Base-by-base conservation (phyloP, 1,140 invertebrate species). In the Parapsyche elsis region DNA sequence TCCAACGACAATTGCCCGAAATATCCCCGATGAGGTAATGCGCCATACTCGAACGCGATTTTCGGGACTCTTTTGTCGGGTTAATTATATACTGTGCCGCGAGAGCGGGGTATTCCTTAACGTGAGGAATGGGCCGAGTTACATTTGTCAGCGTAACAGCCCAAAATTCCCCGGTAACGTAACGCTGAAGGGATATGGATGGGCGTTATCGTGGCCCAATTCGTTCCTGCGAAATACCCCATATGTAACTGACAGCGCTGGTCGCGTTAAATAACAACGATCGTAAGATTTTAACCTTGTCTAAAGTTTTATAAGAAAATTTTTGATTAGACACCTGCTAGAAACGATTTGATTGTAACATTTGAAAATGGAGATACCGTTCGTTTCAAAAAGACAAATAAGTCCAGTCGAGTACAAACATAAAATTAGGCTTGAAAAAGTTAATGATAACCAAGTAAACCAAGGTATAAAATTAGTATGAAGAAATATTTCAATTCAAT, bases 1-100 rank as follows among this genome's bases (percentile, higher is more conserved):
- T 44, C 23, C 76, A n/a, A 77, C 79, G 74, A 59, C 78, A 79
- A 83, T 82, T 78, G 71, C 23, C 75, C 12, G 76, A 45, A 76
- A 71, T 82, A 75, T 70, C 57, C 12, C 71, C 49, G 81, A 79
- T 83, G 81, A 83, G 81, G 76, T 83, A 83, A 83, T 76, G 71
- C 30, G 21, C 45, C 38, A n/a, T 24, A 21, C 19, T 23, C 16
- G n/a, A 23, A 23, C n/a, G 19, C 23, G 23, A 30, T 38, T 38
- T 38, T 38, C 30, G 30, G 30, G 30, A 38, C 30, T 67, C 64
- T 30, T 67, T 67, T 67, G 64, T 67, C 64, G 9, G 64, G 9
- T 12, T 67, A 23, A 21, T 61, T 26, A 23, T 67, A 67, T 12
- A 21, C 49, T 10, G 12, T 21, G 9, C 9, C 14, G 53, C 53